Conservation (phyloP, 2,113 vertebrate genomes). For the Microtus richardsoni region DNA sequence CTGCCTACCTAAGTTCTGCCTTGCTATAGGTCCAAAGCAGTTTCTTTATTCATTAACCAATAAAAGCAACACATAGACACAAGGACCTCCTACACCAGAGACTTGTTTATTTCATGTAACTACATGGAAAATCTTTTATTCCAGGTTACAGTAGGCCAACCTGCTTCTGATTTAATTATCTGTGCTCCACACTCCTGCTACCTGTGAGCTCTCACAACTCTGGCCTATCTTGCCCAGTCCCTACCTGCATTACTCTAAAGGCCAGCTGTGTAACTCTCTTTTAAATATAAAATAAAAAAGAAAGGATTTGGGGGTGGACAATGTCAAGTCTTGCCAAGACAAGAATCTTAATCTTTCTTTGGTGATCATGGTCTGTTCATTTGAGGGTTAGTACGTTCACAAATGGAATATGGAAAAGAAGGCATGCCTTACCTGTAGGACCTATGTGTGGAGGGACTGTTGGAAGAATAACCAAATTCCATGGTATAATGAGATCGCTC, state of each 20-base stretch:
- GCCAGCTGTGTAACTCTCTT: background rate
- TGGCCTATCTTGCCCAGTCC: background rate
- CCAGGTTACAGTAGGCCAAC: background rate
- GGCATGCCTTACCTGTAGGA: slow-evolving; percentile 94
- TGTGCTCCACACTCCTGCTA: background rate
- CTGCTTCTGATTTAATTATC: background rate
- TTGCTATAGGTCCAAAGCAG: too few relatives aligned
- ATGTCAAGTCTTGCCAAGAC: background rate
- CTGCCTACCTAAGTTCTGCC: too few relatives aligned
- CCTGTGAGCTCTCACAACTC: background rate
- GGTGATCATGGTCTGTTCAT: background rate
- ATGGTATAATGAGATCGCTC: slow-evolving; percentile 98
- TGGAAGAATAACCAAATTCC: slow-evolving; percentile 98
- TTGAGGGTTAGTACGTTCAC: background rate
- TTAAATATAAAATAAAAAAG: background rate
- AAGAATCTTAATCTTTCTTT: background rate
- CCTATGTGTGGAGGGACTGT: slow-evolving; percentile 98
- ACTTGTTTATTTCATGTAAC: background rate
- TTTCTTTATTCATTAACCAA: too few relatives aligned
- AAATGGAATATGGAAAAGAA: background rate
- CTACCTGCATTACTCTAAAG: slow-evolving; percentile 15
- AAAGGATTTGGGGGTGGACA: background rate
- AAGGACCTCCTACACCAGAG: background rate
- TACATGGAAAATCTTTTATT: slow-evolving; percentile 1
- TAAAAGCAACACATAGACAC: too few relatives aligned